Evolutionary conservation across 2,888 invertebrate genomes (phyloP), one percentile per base, ranked within the genome.

Genomic region (Stenchaetothrips biformis): DNA sequence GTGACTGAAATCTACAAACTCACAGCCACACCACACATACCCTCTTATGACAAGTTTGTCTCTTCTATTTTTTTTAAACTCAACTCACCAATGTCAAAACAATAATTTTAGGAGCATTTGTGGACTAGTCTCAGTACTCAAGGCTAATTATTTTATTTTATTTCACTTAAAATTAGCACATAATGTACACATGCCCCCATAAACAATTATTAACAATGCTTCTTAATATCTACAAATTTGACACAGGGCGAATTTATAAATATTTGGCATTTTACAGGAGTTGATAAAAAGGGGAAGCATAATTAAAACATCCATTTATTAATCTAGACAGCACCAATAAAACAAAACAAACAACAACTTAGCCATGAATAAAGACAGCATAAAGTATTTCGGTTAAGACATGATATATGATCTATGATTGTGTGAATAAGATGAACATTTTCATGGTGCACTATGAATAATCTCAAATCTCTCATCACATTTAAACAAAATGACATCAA

Each of bases 201-300:
- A n/a, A 21, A 67, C 67, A 67, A n/a, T 21, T 67, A 67, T 67
- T 18, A 67, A 67, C 67, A 67, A 67, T 67, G 67, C 67, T 67
- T 18, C 67, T 21, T 67, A 67, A 67, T 67, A 67, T 67, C 21
- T 67, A 67, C 67, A 67, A 67, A 67, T 67, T 67, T n/a, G 67
- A 67, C 67, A 67, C 67, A 67, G 67, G 67, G 67, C 21, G 67
- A 67, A 67, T 67, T 67, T 67, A 67, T 67, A 67, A 67, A 67
- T 67, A 67, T 67, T 67, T 67, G 67, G 67, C 67, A 67, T 67
- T 74, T 74, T 74, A 74, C 67, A 74, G 67, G 67, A 74, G 21
- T 74, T 59, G 59, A 59, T 18, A 59, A 59, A 59, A 59, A 74
- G 67, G 25, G 67, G 67, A 74, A 6, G 9, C 6, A 74, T 25